Evolutionary conservation across 2,797 vertebrate species (phyloP).

Genomic region (Bradypodion pumilum): DNA sequence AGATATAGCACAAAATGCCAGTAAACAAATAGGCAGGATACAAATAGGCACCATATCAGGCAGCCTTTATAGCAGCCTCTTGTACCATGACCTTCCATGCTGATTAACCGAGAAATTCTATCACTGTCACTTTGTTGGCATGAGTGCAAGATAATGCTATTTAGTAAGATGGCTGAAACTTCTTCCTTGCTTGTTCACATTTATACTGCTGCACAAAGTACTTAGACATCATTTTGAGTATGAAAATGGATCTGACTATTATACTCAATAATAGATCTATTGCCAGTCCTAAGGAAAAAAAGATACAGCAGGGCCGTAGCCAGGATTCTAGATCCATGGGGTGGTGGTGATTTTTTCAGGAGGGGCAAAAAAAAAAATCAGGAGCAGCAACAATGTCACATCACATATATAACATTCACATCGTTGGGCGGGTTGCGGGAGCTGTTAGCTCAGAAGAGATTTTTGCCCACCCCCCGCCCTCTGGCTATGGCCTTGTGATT

Average conservation of each 20-base stretch:
- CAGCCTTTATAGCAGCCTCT: constrained; percentile 58
- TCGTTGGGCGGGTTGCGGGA: no score
- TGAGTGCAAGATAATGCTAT: constrained; percentile 55
- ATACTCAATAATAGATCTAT: constrained; percentile 41
- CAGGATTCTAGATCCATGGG: no score
- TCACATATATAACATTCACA: no score
- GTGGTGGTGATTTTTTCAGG: no score
- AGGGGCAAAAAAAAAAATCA: no score
- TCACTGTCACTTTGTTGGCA: constrained; percentile 54
- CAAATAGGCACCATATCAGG: constrained; percentile 47
- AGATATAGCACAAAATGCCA: constrained; percentile 53
- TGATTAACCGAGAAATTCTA: constrained; percentile 60
- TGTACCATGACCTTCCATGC: constrained; percentile 53
- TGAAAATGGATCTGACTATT: constrained; percentile 49
- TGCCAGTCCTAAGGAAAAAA: not conserved
- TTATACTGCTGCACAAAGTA: constrained; percentile 33
- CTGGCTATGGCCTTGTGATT: no score
- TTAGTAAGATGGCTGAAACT: constrained; percentile 61
- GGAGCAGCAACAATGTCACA: no score
- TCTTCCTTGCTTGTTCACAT: constrained; percentile 45
- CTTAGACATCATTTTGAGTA: constrained; percentile 29
- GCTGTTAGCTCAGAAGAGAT: no score
- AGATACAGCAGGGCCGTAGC: no score
- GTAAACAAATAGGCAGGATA: no score
- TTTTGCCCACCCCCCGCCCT: no score